Percentiles rank a stretch among this genome's conserved stretches.
Evolutionary conservation across 1,140 invertebrate genomes (phyloP).

Genomic region (Bombus superbus): DNA sequence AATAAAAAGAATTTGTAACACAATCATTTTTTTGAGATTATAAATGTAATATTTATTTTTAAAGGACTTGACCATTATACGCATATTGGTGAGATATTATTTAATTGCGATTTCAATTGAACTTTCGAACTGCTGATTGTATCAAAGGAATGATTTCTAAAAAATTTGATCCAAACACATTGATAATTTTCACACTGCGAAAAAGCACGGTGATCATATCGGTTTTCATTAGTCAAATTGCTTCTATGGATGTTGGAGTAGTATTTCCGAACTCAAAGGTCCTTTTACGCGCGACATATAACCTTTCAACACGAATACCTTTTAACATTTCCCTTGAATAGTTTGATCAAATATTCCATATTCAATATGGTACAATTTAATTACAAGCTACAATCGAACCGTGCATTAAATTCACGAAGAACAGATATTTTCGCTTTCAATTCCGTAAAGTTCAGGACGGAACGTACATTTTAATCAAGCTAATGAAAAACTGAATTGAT

Average conservation of each 20-base stretch:
- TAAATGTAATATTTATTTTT: too few relatives aligned
- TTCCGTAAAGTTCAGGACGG: not conserved
- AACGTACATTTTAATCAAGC: conserved; percentile 7
- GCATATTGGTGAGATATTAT: too few relatives aligned
- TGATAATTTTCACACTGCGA: not conserved
- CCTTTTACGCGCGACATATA: not conserved
- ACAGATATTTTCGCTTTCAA: not conserved
- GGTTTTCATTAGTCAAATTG: conserved; percentile 27
- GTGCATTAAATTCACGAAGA: not conserved
- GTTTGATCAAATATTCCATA: not conserved
- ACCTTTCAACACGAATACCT: not conserved
- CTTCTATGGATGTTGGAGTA: conserved; percentile 5
- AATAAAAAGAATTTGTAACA: too few relatives aligned
- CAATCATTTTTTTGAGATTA: too few relatives aligned
- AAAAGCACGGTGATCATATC: not conserved
- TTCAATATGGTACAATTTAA: conserved; percentile 12
- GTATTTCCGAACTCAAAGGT: not conserved
- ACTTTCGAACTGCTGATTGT: not conserved
- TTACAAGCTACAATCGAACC: not conserved
- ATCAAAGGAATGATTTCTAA: too few relatives aligned
- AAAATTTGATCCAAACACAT: not conserved
- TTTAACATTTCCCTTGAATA: not conserved
- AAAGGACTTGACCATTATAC: too few relatives aligned
- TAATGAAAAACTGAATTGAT: conserved; percentile 15
- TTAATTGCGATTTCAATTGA: not conserved